Conservation (phyloP, 2,797 vertebrate genomes). For the Microctenopoma stevenorrisi region DNA sequence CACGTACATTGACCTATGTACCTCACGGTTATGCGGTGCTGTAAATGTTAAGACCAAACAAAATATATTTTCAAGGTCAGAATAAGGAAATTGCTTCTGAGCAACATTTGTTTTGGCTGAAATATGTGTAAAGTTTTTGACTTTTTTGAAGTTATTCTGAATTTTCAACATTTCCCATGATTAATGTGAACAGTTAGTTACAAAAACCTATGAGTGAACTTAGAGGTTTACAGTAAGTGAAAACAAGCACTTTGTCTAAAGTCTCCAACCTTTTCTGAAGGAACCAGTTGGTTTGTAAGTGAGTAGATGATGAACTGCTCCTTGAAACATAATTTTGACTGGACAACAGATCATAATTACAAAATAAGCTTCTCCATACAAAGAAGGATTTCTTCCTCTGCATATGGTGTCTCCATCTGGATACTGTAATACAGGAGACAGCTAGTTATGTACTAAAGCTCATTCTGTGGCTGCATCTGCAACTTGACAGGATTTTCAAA, state of each 20-base stretch:
- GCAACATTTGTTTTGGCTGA: not conserved
- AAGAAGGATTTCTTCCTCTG: constrained; percentile 35
- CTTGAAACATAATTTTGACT: constrained; percentile 16
- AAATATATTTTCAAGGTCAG: no score
- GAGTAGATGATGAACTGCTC: not conserved
- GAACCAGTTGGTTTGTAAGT: not conserved
- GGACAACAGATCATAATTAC: constrained; percentile 32
- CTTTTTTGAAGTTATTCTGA: not conserved
- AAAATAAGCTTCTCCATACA: constrained; percentile 12
- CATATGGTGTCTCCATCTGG: constrained; percentile 62
- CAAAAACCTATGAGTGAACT: constrained; percentile 7
- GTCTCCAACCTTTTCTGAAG: not conserved
- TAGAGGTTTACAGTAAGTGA: not conserved
- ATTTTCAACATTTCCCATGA: constrained; percentile 11
- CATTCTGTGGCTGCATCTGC: constrained; percentile 20
- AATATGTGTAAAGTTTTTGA: not conserved
- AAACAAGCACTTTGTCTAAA: constrained; percentile 7
- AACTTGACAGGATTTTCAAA: constrained; percentile 20
- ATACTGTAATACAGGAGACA: constrained; percentile 42
- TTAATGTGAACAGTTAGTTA: constrained; percentile 22
- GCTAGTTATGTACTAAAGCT: constrained; percentile 34
- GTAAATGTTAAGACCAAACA: no score
- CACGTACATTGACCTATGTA: not conserved
- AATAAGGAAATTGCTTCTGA: no score
- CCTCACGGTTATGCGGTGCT: no score